phyloP scores from a whole-genome alignment of 2,888 invertebrate species.

The Cantharis flavilabris region DNA sequence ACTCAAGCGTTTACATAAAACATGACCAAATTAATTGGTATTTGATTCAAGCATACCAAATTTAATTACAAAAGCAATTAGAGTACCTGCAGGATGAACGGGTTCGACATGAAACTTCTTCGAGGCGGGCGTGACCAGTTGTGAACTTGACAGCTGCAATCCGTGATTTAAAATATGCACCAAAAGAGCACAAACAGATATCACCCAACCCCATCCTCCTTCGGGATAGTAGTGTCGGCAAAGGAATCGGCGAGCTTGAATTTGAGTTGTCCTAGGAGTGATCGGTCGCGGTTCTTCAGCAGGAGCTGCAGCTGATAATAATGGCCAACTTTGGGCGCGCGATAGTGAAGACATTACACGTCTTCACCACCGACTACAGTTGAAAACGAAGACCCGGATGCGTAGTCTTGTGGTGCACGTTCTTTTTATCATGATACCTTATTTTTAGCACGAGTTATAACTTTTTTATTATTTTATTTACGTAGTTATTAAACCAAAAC shows the following conservation, averaged over 20 bases:
- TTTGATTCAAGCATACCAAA: neutral
- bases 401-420: constrained; percentile 6
- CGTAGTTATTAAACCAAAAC: constrained; percentile 2
- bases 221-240: constrained; percentile 83
- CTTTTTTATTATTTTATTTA: neutral
- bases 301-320: constrained; percentile 56
- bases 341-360: constrained; percentile 54
- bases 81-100: constrained; percentile 66
- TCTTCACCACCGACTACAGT: constrained; percentile 1
- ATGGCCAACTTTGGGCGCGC: constrained; percentile 60
- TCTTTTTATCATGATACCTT: constrained; percentile 17
- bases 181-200: constrained; percentile 72
- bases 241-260: constrained; percentile 67
- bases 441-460: constrained; percentile 10
- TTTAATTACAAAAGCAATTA: constrained; percentile 3
- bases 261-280: constrained; percentile 52
- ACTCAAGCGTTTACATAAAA: neutral
- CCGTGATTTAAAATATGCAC: constrained; percentile 78
- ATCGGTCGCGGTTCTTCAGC: constrained; percentile 57
- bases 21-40: neutral
- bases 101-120: constrained; percentile 66
- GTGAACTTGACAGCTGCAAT: constrained; percentile 67
- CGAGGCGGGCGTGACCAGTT: constrained; percentile 67
- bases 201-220: constrained; percentile 87
- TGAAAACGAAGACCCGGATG: neutral